Base-by-base conservation (phyloP, 2,797 vertebrate genomes). In the Mycteria americana region DNA sequence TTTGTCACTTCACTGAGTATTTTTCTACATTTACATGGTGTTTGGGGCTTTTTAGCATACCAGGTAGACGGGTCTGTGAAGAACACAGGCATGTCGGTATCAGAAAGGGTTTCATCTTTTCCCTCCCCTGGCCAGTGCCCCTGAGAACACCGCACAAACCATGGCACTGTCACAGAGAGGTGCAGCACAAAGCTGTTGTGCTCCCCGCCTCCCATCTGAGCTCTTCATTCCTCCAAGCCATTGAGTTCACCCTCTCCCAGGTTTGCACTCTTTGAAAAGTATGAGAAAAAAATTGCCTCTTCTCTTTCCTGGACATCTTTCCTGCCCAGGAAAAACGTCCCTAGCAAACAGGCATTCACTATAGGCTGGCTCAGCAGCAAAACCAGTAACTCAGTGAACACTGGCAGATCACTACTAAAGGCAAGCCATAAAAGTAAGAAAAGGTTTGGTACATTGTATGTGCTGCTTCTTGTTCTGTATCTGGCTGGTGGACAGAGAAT, bases 111-210 rank as follows among this genome's bases (percentile, higher is more conserved):
- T 56, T 46, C 67, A 19, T 35, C 46, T 67, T 67, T 78, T 41
- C 19, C 13, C 15, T 76, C 17, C 33, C 18, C 31, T 43, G 21
- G 18, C 10, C 25, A 43, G 23, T 28, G 41, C 23, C 56, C 1
- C 0, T 1, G 3, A 81, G n/a, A 78, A 37, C 18, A 74, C 7
- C 50, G 65, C 0, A 0, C 9, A 69, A 77, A 84, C 27, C 30
- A 25, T 0, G 7, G 4, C 10, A 24, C 0, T 1, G 46, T 51
- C 43, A 54, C 2, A 1, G 6, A 73, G 30, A 81, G 18, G 21
- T 31, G 11, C 51, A 74, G 19, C 33, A 51, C 18, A 89, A 82
- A 76, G n/a, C 23, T 72, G 19, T 16, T 46, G 5, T 57, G 31
- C 9, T 53, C 18, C 31, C 33, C 35, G 30, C 9, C 30, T 85